Conservation (phyloP, 2,113 vertebrate genomes). For the Takifugu flavidus region DNA sequence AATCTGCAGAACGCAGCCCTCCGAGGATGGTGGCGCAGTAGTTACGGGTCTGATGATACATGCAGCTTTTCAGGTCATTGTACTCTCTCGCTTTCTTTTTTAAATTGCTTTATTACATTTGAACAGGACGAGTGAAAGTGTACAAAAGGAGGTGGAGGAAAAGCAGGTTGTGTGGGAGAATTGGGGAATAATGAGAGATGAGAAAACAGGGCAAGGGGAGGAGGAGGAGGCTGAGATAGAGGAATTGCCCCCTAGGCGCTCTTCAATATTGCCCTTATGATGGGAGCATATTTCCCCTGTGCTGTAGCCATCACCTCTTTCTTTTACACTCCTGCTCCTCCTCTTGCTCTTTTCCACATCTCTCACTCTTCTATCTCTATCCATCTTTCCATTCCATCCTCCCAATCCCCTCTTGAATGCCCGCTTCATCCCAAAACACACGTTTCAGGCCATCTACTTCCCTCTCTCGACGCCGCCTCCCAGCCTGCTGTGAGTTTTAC, state of each 20-base stretch:
- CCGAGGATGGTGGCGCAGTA: too few species aligned
- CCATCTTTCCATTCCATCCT: background rate
- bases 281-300: conserved; percentile 63
- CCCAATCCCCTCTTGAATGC: background rate
- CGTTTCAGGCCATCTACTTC: background rate
- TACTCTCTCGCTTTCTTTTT: too few species aligned
- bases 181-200: conserved; percentile 15
- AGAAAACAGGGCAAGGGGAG: conserved; percentile 54
- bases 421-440: conserved; percentile 16
- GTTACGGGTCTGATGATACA: too few species aligned
- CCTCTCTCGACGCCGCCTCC: background rate
- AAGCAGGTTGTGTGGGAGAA: conserved; percentile 15
- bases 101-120: too few species aligned
- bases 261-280: conserved; percentile 62
- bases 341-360: conserved; percentile 1
- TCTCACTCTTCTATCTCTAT: conserved; percentile 4
- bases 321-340: conserved; percentile 18
- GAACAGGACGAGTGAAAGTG: background rate
- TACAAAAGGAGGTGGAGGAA: conserved; percentile 5
- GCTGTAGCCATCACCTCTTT: conserved; percentile 49
- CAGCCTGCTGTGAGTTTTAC: conserved; percentile 7
- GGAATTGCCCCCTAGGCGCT: conserved; percentile 55
- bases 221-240: conserved; percentile 27
- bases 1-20: too few species aligned
- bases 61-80: too few species aligned